Evolutionary conservation across 1,140 invertebrate genomes (phyloP).

Genomic region (Drosophila obscura): DNA sequence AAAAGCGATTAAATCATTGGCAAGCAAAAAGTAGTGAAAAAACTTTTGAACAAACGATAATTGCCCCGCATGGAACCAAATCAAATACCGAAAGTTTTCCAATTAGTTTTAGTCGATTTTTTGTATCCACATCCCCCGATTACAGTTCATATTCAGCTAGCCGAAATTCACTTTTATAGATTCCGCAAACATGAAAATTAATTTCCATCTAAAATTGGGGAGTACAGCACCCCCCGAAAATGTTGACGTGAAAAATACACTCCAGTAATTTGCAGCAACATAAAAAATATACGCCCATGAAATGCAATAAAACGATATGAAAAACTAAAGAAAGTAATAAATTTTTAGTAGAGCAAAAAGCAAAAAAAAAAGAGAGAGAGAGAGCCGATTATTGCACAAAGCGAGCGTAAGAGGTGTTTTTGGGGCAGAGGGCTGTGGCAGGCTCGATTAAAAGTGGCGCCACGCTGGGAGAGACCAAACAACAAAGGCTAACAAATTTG

Average conservation of each 20-base stretch:
- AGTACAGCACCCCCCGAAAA: conserved; percentile 1
- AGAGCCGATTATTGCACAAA: conserved; percentile 33
- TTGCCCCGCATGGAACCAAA: conserved; percentile 6
- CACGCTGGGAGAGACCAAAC: conserved; percentile 28
- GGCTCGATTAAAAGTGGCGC: conserved; percentile 66
- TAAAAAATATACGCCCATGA: not conserved
- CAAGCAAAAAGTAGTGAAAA: too few relatives aligned
- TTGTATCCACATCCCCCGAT: not conserved
- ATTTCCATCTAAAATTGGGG: conserved; percentile 47
- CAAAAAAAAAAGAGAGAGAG: conserved; percentile 22
- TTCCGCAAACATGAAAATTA: conserved; percentile 40
- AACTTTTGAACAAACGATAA: too few relatives aligned
- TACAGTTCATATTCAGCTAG: conserved; percentile 43
- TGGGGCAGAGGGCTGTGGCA: conserved; percentile 5
- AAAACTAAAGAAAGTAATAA: conserved; percentile 61
- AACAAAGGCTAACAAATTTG: conserved; percentile 75
- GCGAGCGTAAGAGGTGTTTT: conserved; percentile 26
- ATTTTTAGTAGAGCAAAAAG: conserved; percentile 72
- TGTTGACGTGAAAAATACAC: conserved; percentile 21
- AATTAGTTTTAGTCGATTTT: not conserved
- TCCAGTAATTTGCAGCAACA: conserved; percentile 20
- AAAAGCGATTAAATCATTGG: too few relatives aligned
- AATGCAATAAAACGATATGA: conserved; percentile 48
- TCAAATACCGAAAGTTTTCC: not conserved
- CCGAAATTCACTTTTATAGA: conserved; percentile 21